Conservation (phyloP, 2,113 vertebrate genomes). For the Bos taurus region DNA sequence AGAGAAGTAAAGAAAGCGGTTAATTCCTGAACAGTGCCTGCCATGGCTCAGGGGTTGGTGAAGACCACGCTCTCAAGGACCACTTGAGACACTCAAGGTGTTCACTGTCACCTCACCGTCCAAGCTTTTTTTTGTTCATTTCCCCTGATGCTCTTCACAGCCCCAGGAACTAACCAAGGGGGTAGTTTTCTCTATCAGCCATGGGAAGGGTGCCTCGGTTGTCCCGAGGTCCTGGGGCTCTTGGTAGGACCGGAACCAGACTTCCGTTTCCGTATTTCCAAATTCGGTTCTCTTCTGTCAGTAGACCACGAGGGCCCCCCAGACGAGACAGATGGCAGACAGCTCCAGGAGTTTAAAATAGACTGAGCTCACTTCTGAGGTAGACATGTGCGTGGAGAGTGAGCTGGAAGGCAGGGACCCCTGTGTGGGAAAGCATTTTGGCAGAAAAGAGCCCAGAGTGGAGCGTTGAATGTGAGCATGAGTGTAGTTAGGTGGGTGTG, state of each 20-base stretch:
- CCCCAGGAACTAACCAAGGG: neutral
- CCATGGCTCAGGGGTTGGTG: neutral
- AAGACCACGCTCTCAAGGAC: neutral
- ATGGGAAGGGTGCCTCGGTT: neutral
- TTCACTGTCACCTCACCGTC: neutral
- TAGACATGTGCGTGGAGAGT: constrained; percentile 42
- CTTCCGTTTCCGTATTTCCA: constrained; percentile 1
- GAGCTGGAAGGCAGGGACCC: constrained; percentile 61
- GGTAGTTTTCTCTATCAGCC: neutral
- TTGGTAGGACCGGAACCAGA: neutral
- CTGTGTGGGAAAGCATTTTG: constrained; percentile 65
- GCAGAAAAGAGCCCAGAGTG: constrained; percentile 12
- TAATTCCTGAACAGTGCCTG: neutral
- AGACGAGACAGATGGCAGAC: constrained; percentile 71
- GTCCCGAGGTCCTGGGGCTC: neutral
- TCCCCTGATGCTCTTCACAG: neutral
- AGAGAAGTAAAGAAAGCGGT: neutral
- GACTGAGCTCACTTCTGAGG: constrained; percentile 50
- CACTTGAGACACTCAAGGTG: neutral
- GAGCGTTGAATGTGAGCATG: neutral
- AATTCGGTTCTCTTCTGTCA: neutral
- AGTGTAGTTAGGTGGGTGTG: constrained; percentile 40
- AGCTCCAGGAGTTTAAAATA: constrained; percentile 63
- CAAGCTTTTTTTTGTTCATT: neutral
- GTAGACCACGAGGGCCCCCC: constrained; percentile 42